Conservation (phyloP, 2,888 invertebrate genomes). For the Falcaria lacertinaria region DNA sequence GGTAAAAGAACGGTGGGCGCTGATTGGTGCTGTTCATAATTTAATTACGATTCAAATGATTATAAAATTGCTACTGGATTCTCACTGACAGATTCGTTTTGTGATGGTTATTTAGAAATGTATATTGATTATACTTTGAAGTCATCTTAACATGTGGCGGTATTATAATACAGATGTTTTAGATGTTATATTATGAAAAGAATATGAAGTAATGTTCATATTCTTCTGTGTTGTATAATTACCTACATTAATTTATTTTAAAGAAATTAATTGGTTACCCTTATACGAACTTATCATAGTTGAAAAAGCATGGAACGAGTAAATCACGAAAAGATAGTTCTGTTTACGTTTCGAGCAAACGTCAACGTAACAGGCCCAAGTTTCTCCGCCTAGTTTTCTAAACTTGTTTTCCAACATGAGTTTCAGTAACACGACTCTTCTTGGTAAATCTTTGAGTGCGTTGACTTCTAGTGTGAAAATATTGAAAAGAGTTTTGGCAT, state of each 20-base stretch:
- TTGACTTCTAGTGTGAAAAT: not conserved
- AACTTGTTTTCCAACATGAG: conserved; percentile 12
- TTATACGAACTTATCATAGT: not conserved
- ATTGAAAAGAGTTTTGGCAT: no score
- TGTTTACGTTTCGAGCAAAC: conserved; percentile 26
- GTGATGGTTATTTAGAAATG: not conserved
- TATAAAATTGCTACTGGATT: conserved; percentile 30
- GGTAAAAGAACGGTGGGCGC: conserved; percentile 42
- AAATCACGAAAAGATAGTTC: conserved; percentile 24
- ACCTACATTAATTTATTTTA: not conserved
- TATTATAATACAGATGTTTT: no score
- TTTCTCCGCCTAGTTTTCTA: conserved; percentile 14
- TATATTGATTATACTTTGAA: not conserved
- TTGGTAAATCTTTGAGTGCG: not conserved
- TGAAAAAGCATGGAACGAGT: conserved; percentile 4
- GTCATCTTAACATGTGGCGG: not conserved
- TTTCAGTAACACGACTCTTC: conserved; percentile 2
- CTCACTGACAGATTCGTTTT: not conserved
- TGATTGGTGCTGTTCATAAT: conserved; percentile 58
- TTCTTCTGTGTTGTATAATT: no score
- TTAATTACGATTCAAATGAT: conserved; percentile 50
- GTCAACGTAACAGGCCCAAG: conserved; percentile 18
- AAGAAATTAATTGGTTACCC: not conserved
- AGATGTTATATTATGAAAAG: no score
- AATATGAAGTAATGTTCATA: no score